These are phyloP conservation scores for Clanis bilineata DNA, from an alignment of 2,888 invertebrate species.

Conservation along the genomic window DNA sequence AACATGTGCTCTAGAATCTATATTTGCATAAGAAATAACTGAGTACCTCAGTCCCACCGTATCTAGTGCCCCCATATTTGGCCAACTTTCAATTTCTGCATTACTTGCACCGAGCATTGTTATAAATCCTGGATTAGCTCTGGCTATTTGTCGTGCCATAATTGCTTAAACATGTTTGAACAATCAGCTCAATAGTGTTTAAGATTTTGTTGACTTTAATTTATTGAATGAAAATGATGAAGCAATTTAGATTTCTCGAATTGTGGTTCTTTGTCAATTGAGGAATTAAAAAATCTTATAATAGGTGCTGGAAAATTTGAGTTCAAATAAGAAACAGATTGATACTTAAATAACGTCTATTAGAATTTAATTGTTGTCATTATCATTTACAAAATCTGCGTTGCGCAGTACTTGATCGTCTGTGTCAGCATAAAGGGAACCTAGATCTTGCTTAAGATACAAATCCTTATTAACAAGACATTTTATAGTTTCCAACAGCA, in stretches of 20 bases:
- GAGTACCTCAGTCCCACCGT: neutral
- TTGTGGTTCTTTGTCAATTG: no score
- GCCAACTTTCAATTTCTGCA: neutral
- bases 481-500: neutral
- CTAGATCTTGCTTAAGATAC: neutral
- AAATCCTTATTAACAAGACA: neutral
- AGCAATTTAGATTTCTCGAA: no score
- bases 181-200: neutral
- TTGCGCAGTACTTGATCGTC: no score
- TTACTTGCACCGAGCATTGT: neutral
- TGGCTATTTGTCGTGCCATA: neutral
- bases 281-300: no score
- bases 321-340: no score
- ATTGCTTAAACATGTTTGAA: neutral
- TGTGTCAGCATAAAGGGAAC: no score
- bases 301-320: no score
- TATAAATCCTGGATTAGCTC: neutral
- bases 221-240: no score
- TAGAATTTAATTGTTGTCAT: no score
- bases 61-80: neutral
- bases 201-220: neutral
- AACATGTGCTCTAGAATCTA: neutral
- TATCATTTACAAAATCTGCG: no score
- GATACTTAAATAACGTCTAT: no score
- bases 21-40: neutral